phyloP scores from a whole-genome alignment of 2,797 vertebrate species.

The Micromesistius poutassou region DNA sequence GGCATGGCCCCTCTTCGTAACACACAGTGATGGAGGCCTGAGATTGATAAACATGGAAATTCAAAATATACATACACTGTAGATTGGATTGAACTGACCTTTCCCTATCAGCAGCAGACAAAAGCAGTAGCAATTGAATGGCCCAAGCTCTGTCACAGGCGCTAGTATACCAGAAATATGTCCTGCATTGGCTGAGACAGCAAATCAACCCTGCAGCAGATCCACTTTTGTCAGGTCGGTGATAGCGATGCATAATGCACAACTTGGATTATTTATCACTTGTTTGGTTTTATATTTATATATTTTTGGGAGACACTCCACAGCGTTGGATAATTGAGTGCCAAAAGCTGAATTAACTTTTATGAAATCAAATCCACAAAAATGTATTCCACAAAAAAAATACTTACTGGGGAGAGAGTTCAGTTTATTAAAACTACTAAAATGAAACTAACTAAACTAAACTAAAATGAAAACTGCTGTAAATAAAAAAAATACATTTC shows the following conservation, averaged over 20 bases:
- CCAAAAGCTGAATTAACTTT: neutral
- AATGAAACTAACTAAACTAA: too few relatives aligned
- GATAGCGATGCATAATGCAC: slow-evolving; percentile 61
- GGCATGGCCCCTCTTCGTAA: slow-evolving; percentile 70
- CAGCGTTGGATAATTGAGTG: neutral
- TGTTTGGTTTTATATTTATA: neutral
- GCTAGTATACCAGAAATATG: slow-evolving; percentile 61
- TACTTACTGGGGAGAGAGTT: neutral
- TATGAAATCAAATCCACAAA: neutral
- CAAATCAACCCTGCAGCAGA: slow-evolving; percentile 63
- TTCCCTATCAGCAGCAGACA: slow-evolving; percentile 64
- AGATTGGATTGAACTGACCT: slow-evolving; percentile 55
- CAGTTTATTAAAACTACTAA: neutral
- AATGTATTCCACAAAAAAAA: too few relatives aligned
- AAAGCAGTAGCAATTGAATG: slow-evolving; percentile 62
- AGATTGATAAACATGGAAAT: slow-evolving; percentile 73
- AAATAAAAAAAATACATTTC: neutral
- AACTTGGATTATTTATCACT: slow-evolving; percentile 38
- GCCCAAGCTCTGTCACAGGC: slow-evolving; percentile 51
- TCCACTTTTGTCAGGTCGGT: slow-evolving; percentile 58
- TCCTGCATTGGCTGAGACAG: slow-evolving; percentile 47
- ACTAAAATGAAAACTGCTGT: neutral
- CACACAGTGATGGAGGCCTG: slow-evolving; percentile 63
- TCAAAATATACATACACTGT: slow-evolving; percentile 64
- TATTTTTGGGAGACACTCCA: neutral